These are phyloP conservation scores for Antheraea yamamai DNA, from an alignment of 2,888 invertebrate species.

Conservation along the genomic window DNA sequence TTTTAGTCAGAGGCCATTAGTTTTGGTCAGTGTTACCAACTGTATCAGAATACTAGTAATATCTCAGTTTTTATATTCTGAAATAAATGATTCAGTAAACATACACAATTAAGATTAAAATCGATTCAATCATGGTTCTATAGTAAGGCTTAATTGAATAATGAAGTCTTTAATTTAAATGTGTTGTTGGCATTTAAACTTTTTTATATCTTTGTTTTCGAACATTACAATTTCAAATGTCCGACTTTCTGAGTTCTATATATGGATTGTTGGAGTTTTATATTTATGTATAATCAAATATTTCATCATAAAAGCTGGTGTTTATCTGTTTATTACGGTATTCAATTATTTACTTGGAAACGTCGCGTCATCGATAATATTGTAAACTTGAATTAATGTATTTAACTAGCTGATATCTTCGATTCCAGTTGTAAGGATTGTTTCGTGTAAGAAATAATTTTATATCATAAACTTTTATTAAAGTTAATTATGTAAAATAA, in stretches of 20 bases:
- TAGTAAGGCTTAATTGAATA: too few relatives aligned
- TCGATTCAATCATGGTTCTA: too few relatives aligned
- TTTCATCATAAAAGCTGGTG: background rate
- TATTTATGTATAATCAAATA: background rate
- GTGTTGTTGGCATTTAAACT: background rate
- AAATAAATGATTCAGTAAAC: too few relatives aligned
- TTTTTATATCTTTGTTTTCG: background rate
- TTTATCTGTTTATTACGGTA: background rate
- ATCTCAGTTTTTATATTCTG: background rate
- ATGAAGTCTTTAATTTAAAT: background rate
- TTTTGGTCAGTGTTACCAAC: background rate
- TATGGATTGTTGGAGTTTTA: background rate
- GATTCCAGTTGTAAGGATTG: too few relatives aligned
- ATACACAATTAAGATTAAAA: too few relatives aligned
- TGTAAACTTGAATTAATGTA: background rate
- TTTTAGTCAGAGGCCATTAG: background rate
- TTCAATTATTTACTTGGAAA: background rate
- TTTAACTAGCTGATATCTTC: too few relatives aligned
- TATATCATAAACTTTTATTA: too few relatives aligned
- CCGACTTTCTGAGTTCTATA: background rate
- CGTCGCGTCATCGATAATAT: background rate
- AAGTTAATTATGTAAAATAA: too few relatives aligned
- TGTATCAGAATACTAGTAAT: background rate
- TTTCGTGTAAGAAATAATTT: too few relatives aligned
- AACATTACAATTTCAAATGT: background rate